These are phyloP conservation scores for Holocentrus rufus DNA, from an alignment of 2,797 vertebrate species.

Conservation along the genomic window DNA sequence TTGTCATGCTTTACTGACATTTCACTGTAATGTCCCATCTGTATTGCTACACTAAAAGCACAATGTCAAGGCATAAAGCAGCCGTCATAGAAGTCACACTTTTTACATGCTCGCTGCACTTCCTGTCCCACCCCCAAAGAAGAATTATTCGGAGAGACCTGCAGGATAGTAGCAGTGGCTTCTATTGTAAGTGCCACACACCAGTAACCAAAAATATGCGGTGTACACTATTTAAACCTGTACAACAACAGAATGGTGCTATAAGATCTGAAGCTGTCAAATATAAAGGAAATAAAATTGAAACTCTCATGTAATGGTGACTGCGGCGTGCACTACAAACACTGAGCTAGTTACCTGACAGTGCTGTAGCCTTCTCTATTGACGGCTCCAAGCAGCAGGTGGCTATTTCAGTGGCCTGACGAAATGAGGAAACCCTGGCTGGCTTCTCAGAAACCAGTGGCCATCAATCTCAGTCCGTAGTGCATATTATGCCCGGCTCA, in stretches of 20 bases:
- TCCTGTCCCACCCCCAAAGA: not conserved
- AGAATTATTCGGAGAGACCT: not conserved
- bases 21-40: not conserved
- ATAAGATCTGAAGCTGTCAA: not conserved
- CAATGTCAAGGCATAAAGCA: not conserved
- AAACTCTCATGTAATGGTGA: not conserved
- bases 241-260: not conserved
- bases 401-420: constrained; percentile 82
- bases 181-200: not conserved
- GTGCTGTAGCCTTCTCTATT: constrained; percentile 64
- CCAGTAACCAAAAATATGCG: not conserved
- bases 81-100: not conserved
- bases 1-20: not conserved
- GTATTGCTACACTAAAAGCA: not conserved
- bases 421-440: constrained; percentile 72
- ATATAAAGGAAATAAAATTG: not conserved
- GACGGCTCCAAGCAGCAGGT: constrained; percentile 80
- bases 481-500: constrained; percentile 49
- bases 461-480: constrained; percentile 74
- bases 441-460: constrained; percentile 79
- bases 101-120: not conserved
- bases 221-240: not conserved
- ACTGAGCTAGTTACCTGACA: constrained; percentile 63
- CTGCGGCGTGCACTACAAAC: constrained; percentile 7
- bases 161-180: not conserved